phyloP scores from a whole-genome alignment of 37 sponge, comb jelly and placozoan genomes.

The Halichondria panicea region DNA sequence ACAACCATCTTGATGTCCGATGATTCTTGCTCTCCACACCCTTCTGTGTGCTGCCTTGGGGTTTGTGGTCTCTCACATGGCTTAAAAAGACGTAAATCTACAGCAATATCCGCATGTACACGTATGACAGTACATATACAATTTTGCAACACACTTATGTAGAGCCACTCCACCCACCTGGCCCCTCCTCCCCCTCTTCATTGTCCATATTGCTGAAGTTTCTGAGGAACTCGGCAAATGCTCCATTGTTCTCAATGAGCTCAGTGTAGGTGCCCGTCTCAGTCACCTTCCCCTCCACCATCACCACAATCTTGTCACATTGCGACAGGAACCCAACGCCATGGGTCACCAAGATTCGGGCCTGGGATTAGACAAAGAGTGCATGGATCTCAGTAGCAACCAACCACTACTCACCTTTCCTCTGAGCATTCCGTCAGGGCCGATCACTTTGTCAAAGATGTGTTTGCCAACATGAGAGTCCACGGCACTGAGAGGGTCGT shows the following conservation, averaged over 20 bases:
- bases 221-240: conserved; percentile 73
- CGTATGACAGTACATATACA: neutral
- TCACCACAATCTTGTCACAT: conserved; percentile 79
- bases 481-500: conserved; percentile 94
- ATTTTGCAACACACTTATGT: neutral
- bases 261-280: conserved; percentile 87
- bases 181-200: conserved; percentile 51
- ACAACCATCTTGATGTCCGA: no score
- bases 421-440: conserved; percentile 87
- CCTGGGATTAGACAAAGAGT: no score
- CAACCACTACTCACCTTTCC: conserved; percentile 72
- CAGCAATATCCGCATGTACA: neutral
- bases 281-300: conserved; percentile 77
- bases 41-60: no score
- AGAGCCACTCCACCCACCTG: conserved; percentile 1
- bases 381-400: no score
- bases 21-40: no score
- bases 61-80: no score
- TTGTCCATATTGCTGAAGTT: conserved; percentile 23
- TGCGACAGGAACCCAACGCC: conserved; percentile 84
- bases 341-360: conserved; percentile 88
- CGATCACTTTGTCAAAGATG: conserved; percentile 94
- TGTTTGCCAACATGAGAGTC: conserved; percentile 98
- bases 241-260: conserved; percentile 77
- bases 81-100: no score